Evolutionary conservation across 1,140 invertebrate genomes (phyloP).

Genomic region (Zaprionus nigranus): DNA sequence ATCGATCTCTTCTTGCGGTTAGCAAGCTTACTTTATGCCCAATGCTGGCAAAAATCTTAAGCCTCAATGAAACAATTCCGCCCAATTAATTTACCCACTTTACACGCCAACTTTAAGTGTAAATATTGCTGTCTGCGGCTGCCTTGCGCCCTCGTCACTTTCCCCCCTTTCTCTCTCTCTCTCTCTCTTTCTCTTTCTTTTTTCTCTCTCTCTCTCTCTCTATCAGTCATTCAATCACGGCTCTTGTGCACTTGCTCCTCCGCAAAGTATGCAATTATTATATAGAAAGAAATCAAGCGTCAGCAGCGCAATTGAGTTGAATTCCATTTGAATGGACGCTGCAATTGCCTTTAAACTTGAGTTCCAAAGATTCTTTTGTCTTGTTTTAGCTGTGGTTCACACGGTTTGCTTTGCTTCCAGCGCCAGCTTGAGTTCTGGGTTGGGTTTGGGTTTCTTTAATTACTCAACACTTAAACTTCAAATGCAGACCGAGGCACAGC

Average conservation of each 20-base stretch:
- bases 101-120: slow-evolving; percentile 75
- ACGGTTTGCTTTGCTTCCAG: slow-evolving; percentile 13
- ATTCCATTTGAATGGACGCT: slow-evolving; percentile 61
- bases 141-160: background rate
- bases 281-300: slow-evolving; percentile 68
- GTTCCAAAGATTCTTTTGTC: slow-evolving; percentile 58
- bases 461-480: slow-evolving; percentile 63
- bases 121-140: slow-evolving; percentile 63
- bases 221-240: slow-evolving; percentile 14
- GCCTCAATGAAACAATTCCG: slow-evolving; percentile 64
- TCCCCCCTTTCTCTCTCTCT: background rate
- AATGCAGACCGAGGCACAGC: slow-evolving; percentile 47
- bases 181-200: background rate
- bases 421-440: slow-evolving; percentile 7
- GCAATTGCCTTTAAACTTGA: slow-evolving; percentile 74
- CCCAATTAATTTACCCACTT: slow-evolving; percentile 78
- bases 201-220: background rate
- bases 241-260: slow-evolving; percentile 12
- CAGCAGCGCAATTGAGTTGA: slow-evolving; percentile 31
- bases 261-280: slow-evolving; percentile 77
- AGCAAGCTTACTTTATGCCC: slow-evolving; percentile 17
- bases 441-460: slow-evolving; percentile 64
- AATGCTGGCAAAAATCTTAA: slow-evolving; percentile 44
- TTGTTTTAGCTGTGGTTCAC: slow-evolving; percentile 20
- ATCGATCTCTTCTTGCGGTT: background rate